These are phyloP conservation scores for Calyptomena viridis DNA, from an alignment of 2,113 vertebrate species.

Conservation along the genomic window DNA sequence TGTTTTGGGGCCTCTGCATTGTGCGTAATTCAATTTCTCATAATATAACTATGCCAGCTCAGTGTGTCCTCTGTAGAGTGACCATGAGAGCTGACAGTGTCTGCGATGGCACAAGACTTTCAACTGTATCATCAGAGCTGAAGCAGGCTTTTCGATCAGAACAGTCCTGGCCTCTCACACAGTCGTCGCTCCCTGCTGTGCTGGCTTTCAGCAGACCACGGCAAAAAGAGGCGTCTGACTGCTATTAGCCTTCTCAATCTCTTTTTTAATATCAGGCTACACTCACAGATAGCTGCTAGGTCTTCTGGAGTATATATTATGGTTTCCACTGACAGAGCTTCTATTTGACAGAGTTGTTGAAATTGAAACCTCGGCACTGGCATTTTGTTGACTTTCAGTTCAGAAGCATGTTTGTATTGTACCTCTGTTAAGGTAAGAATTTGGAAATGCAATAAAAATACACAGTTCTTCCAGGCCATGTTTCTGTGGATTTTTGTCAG, in stretches of 20 bases:
- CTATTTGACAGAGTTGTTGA: not conserved
- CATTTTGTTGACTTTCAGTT: not conserved
- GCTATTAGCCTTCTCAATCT: constrained; percentile 27
- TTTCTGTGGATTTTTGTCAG: not conserved
- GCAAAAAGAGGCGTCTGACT: not conserved
- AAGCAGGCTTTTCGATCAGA: not conserved
- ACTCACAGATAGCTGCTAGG: not conserved
- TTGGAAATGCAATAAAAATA: not conserved
- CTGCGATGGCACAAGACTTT: rapidly evolving
- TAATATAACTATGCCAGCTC: not conserved
- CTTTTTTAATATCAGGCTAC: constrained; percentile 10
- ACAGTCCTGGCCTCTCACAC: not conserved
- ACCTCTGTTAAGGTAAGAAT: not conserved
- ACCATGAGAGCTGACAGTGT: not conserved
- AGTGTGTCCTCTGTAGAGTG: not conserved
- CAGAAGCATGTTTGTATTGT: not conserved
- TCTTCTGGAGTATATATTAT: not conserved
- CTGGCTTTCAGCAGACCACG: not conserved
- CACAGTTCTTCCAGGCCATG: not conserved
- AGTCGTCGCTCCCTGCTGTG: not conserved
- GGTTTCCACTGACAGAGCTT: not conserved
- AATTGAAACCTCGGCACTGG: not conserved
- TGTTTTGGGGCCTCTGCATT: not conserved
- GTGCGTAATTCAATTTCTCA: not conserved
- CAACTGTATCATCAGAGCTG: not conserved